These are phyloP conservation scores for Bergia sp. DNA, from an alignment of 92 coral and sea anemone species.

Conservation along the genomic window DNA sequence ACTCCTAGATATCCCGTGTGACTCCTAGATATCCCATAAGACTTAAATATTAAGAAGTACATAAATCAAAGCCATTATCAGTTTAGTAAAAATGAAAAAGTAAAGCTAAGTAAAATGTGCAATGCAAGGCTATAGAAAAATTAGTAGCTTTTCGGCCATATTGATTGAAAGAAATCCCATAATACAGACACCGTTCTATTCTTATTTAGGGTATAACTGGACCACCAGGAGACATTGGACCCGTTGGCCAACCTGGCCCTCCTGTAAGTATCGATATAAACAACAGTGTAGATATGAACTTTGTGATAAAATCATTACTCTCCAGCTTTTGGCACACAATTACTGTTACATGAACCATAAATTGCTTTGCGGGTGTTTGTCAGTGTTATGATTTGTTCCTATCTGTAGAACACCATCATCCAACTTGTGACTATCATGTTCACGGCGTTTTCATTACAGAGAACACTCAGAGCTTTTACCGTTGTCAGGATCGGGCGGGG, in stretches of 20 bases:
- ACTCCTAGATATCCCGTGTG: too few species aligned
- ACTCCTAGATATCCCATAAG: too few species aligned
- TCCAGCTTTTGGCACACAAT: background rate
- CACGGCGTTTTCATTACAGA: background rate
- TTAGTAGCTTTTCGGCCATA: background rate
- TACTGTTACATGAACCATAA: background rate
- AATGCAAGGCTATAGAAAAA: background rate
- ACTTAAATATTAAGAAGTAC: too few species aligned
- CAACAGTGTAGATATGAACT: background rate
- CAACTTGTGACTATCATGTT: background rate
- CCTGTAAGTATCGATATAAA: constrained; percentile 5
- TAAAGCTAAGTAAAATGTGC: background rate
- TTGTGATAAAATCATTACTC: background rate
- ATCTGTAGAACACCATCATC: background rate
- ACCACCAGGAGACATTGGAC: background rate
- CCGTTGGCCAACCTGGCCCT: background rate
- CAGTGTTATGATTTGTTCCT: background rate
- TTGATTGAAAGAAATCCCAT: background rate
- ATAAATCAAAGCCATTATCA: background rate
- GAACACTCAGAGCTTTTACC: too few species aligned
- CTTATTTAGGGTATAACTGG: background rate
- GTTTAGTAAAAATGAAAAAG: background rate
- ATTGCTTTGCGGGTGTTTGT: background rate
- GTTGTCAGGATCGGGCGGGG: too few species aligned
- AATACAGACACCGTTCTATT: background rate